phyloP scores from a whole-genome alignment of 37 sponge, comb jelly and placozoan genomes.

The Ephydatia muelleri region DNA sequence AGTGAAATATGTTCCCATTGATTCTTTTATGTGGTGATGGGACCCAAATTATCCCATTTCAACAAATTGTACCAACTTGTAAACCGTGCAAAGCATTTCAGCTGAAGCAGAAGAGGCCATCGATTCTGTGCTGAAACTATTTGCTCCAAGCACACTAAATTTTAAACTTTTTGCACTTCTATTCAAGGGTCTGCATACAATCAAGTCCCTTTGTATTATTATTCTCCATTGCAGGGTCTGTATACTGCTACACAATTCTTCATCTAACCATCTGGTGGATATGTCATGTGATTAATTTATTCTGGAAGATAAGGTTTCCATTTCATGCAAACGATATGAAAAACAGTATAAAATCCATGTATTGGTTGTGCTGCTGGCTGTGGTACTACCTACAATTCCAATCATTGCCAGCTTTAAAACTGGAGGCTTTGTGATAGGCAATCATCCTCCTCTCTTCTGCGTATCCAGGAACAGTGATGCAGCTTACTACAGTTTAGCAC shows the following conservation, averaged over 20 bases:
- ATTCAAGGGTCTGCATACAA: too few relatives aligned
- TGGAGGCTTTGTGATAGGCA: neutral
- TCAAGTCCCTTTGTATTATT: too few relatives aligned
- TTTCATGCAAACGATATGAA: slow-evolving; percentile 17
- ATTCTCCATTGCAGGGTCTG: slow-evolving; percentile 12
- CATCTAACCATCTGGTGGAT: slow-evolving; percentile 5
- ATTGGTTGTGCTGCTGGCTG: neutral
- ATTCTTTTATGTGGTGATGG: too few relatives aligned
- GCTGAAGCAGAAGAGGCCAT: too few relatives aligned
- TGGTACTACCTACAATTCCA: neutral
- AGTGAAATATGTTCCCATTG: too few relatives aligned
- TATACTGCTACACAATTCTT: slow-evolving; percentile 4
- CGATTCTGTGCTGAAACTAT: too few relatives aligned
- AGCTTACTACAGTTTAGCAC: neutral
- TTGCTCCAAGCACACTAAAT: too few relatives aligned
- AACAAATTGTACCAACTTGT: too few relatives aligned
- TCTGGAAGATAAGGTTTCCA: slow-evolving; percentile 19
- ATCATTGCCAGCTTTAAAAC: neutral
- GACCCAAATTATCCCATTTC: too few relatives aligned
- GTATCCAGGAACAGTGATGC: neutral
- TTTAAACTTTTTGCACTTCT: too few relatives aligned
- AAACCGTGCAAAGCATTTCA: too few relatives aligned
- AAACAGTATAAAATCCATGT: neutral
- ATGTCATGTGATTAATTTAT: neutral
- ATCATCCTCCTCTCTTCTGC: slow-evolving; percentile 12